Conservation (phyloP, 2,797 vertebrate genomes). For the Micropoecilia bifurca region DNA sequence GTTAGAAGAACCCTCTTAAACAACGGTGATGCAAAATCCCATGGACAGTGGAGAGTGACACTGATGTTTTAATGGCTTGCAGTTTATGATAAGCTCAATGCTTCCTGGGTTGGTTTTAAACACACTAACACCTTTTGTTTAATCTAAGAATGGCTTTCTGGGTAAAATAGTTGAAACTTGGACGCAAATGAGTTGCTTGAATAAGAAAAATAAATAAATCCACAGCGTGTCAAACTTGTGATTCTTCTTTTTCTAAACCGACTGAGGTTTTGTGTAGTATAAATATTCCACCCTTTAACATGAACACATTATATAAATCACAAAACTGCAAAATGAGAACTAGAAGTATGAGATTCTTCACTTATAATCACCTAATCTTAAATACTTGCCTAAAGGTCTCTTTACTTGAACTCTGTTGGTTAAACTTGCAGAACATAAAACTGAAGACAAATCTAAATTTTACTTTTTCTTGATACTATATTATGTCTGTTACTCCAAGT, state of each 20-base stretch:
- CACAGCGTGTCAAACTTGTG: neutral
- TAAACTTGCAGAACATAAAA: slow-evolving; percentile 25
- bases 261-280: neutral
- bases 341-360: neutral
- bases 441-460: slow-evolving; percentile 28
- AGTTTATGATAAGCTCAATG: neutral
- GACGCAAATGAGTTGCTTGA: neutral
- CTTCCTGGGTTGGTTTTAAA: neutral
- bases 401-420: slow-evolving; percentile 21
- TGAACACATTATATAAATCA: neutral
- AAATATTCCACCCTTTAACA: neutral
- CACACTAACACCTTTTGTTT: neutral
- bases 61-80: neutral
- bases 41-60: too few species aligned
- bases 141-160: neutral
- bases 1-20: too few species aligned
- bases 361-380: neutral
- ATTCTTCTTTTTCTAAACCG: neutral
- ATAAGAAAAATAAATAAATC: neutral
- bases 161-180: neutral
- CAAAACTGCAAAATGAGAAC: neutral
- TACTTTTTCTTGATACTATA: slow-evolving; percentile 29
- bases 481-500: slow-evolving; percentile 39
- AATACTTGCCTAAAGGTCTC: slow-evolving; percentile 35
- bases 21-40: too few species aligned